Conservation (phyloP, 2,797 vertebrate species). For the Sternotherus odoratus region DNA sequence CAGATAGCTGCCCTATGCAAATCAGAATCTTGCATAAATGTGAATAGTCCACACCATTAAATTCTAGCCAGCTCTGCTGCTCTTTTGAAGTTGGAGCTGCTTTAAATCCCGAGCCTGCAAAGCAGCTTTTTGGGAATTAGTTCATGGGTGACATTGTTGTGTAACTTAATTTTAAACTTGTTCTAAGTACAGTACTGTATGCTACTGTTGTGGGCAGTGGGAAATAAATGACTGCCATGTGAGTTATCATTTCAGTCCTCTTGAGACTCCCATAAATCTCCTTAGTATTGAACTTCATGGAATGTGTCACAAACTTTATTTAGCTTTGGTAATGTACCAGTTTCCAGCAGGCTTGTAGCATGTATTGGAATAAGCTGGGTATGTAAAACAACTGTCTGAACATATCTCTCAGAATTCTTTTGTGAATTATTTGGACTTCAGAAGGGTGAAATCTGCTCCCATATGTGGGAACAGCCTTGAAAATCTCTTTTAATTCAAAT, state of each 20-base stretch:
- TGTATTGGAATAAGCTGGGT: conserved; percentile 12
- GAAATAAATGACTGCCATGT: not conserved
- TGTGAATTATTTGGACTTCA: not conserved
- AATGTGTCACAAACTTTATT: conserved; percentile 53
- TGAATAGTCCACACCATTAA: not conserved
- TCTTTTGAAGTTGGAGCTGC: not conserved
- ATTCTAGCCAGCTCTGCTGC: not conserved
- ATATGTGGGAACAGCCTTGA: not conserved
- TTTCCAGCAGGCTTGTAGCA: not conserved
- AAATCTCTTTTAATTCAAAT: conserved; percentile 21
- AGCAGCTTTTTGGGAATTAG: not conserved
- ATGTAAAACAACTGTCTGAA: not conserved
- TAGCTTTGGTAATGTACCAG: conserved; percentile 31
- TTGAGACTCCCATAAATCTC: not conserved
- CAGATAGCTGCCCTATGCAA: not conserved
- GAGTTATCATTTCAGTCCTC: not conserved
- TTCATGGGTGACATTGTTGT: not conserved
- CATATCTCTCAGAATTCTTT: not conserved
- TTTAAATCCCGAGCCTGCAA: not conserved
- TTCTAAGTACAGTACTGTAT: not conserved
- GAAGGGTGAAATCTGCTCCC: not conserved
- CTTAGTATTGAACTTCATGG: conserved; percentile 16
- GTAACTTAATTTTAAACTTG: not conserved
- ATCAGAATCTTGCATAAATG: not conserved
- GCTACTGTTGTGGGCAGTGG: not conserved